phyloP scores from a whole-genome alignment of 2,888 invertebrate species.

The Prosapia bicincta region DNA sequence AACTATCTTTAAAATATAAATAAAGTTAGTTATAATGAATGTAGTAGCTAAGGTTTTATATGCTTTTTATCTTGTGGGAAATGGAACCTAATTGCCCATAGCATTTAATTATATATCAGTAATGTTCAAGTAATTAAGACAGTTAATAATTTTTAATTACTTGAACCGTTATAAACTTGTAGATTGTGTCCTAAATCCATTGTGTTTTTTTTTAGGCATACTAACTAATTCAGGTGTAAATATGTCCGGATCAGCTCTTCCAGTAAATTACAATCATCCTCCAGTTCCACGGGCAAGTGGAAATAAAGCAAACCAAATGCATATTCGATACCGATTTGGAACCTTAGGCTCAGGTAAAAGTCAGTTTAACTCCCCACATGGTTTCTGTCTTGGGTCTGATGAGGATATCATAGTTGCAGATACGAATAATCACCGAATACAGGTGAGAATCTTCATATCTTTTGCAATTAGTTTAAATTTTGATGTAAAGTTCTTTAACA shows the following conservation, averaged over 20 bases:
- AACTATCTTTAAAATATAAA: too few relatives aligned
- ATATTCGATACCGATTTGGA: constrained; percentile 89
- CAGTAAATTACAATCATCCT: neutral
- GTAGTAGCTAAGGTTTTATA: too few relatives aligned
- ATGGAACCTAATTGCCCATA: too few relatives aligned
- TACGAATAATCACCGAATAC: constrained; percentile 95
- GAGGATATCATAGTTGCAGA: constrained; percentile 96
- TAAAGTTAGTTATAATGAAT: too few relatives aligned
- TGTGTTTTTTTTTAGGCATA: neutral
- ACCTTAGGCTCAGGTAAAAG: constrained; percentile 89
- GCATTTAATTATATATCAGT: too few relatives aligned
- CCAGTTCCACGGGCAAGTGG: neutral
- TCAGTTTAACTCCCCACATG: constrained; percentile 96
- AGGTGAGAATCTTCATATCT: constrained; percentile 52
- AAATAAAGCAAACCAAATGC: constrained; percentile 56
- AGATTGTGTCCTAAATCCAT: too few relatives aligned
- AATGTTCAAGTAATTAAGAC: too few relatives aligned
- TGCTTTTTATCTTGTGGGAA: too few relatives aligned
- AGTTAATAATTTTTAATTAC: too few relatives aligned
- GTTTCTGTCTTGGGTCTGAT: constrained; percentile 91
- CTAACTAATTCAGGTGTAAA: neutral
- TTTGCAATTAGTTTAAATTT: too few relatives aligned
- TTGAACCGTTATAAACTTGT: too few relatives aligned
- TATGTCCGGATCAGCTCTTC: neutral
- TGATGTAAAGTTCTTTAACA: too few relatives aligned